These are phyloP conservation scores for Hipparchia sbordonii DNA, from an alignment of 2,888 invertebrate species.

Conservation along the genomic window DNA sequence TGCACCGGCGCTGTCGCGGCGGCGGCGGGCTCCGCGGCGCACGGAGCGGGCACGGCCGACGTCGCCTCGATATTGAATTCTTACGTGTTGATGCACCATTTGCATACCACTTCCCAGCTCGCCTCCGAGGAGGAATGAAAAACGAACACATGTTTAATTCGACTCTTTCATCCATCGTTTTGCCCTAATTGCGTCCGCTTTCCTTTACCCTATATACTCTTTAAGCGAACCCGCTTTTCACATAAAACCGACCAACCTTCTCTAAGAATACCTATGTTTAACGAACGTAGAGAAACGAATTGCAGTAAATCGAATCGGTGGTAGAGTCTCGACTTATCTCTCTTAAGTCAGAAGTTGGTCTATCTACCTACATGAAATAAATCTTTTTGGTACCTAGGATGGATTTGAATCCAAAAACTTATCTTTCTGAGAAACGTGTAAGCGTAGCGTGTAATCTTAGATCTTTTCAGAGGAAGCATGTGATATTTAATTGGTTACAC, in stretches of 20 bases:
- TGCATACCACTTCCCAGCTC: background rate
- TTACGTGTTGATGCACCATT: background rate
- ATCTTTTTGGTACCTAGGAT: too few relatives aligned
- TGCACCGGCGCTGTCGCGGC: slow-evolving; percentile 27
- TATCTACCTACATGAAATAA: too few relatives aligned
- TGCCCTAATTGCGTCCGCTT: background rate
- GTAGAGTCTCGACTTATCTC: too few relatives aligned
- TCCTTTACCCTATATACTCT: background rate
- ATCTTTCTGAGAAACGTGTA: too few relatives aligned
- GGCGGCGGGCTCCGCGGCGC: background rate
- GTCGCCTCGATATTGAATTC: background rate
- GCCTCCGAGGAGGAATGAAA: background rate
- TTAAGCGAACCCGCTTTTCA: background rate
- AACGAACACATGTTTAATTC: background rate
- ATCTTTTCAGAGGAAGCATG: too few relatives aligned
- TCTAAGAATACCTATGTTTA: too few relatives aligned
- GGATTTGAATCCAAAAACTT: too few relatives aligned
- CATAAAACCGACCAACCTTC: background rate
- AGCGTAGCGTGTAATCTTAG: too few relatives aligned
- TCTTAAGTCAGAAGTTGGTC: too few relatives aligned
- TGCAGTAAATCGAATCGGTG: too few relatives aligned
- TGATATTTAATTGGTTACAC: too few relatives aligned
- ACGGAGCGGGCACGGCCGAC: background rate
- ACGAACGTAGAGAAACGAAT: too few relatives aligned
- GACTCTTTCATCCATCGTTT: background rate